Conservation (phyloP, 1,140 invertebrate genomes). For the Dinothrombium tinctorium region DNA sequence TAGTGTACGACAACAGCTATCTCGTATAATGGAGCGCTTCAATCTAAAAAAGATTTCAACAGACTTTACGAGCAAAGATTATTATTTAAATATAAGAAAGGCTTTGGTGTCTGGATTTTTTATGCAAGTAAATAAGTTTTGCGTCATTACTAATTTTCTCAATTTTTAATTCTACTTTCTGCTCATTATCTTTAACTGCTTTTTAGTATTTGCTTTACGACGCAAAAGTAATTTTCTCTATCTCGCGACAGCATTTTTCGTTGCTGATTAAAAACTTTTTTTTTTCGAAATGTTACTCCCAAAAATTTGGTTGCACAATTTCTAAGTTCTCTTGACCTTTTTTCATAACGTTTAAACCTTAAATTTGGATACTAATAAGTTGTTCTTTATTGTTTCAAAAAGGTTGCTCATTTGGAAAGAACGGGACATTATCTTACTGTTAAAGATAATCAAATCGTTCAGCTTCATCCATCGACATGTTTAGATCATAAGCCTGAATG, state of each 20-base stretch:
- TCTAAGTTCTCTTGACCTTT: too few relatives aligned
- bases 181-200: neutral
- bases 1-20: slow-evolving; percentile 55
- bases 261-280: neutral
- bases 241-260: neutral
- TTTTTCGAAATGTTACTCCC: too few relatives aligned
- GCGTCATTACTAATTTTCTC: too few relatives aligned
- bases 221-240: neutral
- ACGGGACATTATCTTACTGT: slow-evolving; percentile 93
- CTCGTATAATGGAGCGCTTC: slow-evolving; percentile 74
- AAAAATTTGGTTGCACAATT: too few relatives aligned
- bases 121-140: slow-evolving; percentile 61
- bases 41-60: slow-evolving; percentile 77
- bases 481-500: slow-evolving; percentile 98
- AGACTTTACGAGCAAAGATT: slow-evolving; percentile 95
- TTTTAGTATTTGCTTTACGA: neutral
- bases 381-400: slow-evolving; percentile 12
- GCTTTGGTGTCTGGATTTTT: slow-evolving; percentile 94
- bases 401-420: slow-evolving; percentile 82
- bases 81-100: slow-evolving; percentile 96
- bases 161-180: too few relatives aligned
- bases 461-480: slow-evolving; percentile 93
- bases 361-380: neutral
- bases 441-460: slow-evolving; percentile 96
- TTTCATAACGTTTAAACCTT: slow-evolving; percentile 7